Conservation (phyloP, 2,113 vertebrate species). For the Semicossyphus pulcher region DNA sequence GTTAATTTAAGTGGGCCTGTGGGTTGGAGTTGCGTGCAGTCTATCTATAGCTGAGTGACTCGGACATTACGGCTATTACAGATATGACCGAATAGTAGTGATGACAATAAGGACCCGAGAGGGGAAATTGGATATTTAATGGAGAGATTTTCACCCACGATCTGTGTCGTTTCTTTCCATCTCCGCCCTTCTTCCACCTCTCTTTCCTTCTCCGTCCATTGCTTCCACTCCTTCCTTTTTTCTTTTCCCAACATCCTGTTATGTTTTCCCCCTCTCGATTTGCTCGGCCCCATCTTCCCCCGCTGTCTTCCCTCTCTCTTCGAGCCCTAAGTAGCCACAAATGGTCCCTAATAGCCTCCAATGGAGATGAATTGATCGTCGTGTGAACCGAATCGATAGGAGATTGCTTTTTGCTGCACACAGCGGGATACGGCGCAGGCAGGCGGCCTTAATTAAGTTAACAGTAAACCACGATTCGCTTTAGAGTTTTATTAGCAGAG, state of each 20-base stretch:
- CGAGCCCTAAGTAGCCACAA: slow-evolving; percentile 78
- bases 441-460: slow-evolving; percentile 79
- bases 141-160: slow-evolving; percentile 66
- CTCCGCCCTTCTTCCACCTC: slow-evolving; percentile 14
- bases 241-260: slow-evolving; percentile 38
- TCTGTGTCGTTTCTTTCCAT: slow-evolving; percentile 58
- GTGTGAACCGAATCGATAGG: slow-evolving; percentile 75
- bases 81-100: slow-evolving; percentile 63
- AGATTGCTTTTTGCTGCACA: slow-evolving; percentile 78
- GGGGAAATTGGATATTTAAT: slow-evolving; percentile 72
- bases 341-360: slow-evolving; percentile 82
- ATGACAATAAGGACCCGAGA: slow-evolving; percentile 58
- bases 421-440: slow-evolving; percentile 67
- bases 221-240: slow-evolving; percentile 7
- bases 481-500: slow-evolving; percentile 68
- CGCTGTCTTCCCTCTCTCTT: slow-evolving; percentile 53
- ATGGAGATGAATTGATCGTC: slow-evolving; percentile 82
- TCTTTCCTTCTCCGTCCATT: slow-evolving; percentile 16
- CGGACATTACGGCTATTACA: slow-evolving; percentile 56
- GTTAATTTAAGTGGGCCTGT: slow-evolving; percentile 49
- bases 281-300: slow-evolving; percentile 36
- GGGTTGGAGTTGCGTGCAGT: slow-evolving; percentile 39
- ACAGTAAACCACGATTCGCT: slow-evolving; percentile 70
- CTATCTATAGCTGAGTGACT: slow-evolving; percentile 56
- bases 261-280: slow-evolving; percentile 37